phyloP scores from a whole-genome alignment of 2,888 invertebrate species.

The Orchestes rusci region DNA sequence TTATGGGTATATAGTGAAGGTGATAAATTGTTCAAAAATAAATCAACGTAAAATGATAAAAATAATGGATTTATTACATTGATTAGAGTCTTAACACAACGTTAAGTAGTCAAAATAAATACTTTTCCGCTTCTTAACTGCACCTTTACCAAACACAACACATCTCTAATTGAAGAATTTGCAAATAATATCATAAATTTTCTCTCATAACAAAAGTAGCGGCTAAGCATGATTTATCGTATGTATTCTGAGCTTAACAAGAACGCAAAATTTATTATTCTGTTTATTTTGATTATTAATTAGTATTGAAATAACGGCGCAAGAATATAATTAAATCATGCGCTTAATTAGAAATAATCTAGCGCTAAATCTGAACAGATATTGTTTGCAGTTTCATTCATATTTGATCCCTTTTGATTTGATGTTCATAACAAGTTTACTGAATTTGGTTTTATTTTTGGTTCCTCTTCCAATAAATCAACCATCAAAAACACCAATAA shows the following conservation, averaged over 20 bases:
- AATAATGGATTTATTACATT: no score
- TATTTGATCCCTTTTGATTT: slow-evolving; percentile 15
- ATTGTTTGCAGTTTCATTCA: slow-evolving; percentile 9
- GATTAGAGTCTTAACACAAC: no score
- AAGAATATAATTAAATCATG: slow-evolving; percentile 24
- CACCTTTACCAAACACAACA: slow-evolving; percentile 13
- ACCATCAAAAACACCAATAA: slow-evolving; percentile 14
- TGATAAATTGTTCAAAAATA: no score
- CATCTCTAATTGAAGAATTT: slow-evolving; percentile 21
- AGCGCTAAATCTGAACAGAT: slow-evolving; percentile 16
- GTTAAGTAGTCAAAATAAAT: no score
- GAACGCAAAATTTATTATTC: slow-evolving; percentile 24
- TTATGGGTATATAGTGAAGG: no score
- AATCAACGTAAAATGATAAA: no score
- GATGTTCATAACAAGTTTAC: no score
- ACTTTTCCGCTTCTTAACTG: no score
- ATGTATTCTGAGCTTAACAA: slow-evolving; percentile 22
- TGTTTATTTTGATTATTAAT: slow-evolving; percentile 26
- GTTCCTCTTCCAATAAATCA: no score
- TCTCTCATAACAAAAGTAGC: slow-evolving; percentile 18
- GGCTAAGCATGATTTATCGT: slow-evolving; percentile 23
- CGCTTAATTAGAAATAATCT: slow-evolving; percentile 18
- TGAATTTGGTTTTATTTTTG: no score
- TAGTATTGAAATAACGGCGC: slow-evolving; percentile 21
- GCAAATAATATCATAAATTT: slow-evolving; percentile 21